Percentiles rank a stretch among this genome's conserved stretches.
Conservation (phyloP, 2,888 invertebrate species). For the Cosmorhoe ocellata region DNA sequence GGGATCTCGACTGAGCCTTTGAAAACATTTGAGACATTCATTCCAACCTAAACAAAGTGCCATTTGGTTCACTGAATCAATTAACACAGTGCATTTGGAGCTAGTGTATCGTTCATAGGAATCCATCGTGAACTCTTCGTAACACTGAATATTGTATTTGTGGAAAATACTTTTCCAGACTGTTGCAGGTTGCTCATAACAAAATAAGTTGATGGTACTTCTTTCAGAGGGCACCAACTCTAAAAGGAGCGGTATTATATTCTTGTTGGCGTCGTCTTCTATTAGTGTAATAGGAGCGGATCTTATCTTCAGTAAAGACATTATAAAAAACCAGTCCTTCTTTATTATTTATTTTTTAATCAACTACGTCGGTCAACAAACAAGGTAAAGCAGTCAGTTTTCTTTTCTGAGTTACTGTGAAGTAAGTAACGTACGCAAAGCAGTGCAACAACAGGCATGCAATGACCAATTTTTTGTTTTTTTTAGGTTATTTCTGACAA, state of each 20-base stretch:
- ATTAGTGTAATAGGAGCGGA: conserved; percentile 60
- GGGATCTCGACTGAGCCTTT: conserved; percentile 42
- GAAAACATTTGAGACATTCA: conserved; percentile 53
- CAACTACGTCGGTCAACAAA: too few species aligned
- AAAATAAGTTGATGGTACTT: conserved; percentile 50
- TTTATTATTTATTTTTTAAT: too few species aligned
- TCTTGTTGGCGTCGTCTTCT: conserved; percentile 65
- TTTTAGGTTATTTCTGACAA: too few species aligned
- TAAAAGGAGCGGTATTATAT: conserved; percentile 58
- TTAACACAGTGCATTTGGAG: conserved; percentile 53
- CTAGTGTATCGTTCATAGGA: conserved; percentile 39
- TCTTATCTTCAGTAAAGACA: conserved; percentile 64
- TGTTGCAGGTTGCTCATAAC: conserved; percentile 60
- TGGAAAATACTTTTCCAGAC: conserved; percentile 60
- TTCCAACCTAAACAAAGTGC: conserved; percentile 63
- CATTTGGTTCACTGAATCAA: conserved; percentile 75
- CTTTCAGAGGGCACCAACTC: conserved; percentile 52
- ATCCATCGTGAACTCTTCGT: conserved; percentile 46
- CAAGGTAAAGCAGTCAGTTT: too few species aligned
- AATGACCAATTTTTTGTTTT: too few species aligned
- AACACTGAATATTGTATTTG: conserved; percentile 44
- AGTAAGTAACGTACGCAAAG: too few species aligned
- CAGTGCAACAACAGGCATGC: too few species aligned
- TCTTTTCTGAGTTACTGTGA: too few species aligned
- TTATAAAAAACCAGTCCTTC: too few species aligned